Evolutionary conservation across 2,888 invertebrate genomes (phyloP).

Genomic region (Protophormia terraenovae): DNA sequence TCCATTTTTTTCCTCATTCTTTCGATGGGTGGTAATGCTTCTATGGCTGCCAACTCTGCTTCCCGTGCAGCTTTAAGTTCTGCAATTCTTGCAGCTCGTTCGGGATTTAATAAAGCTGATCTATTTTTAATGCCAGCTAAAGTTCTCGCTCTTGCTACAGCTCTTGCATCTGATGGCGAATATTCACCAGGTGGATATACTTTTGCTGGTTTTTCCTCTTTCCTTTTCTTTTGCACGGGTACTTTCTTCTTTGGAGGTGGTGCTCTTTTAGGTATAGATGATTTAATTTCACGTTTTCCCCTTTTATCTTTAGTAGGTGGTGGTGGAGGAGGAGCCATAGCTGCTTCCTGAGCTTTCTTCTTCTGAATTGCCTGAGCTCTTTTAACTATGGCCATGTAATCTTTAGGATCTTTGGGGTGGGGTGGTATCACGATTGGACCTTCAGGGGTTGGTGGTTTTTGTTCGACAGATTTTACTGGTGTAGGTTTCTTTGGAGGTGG

Average conservation of each 20-base stretch:
- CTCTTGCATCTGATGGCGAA: slow-evolving; percentile 39
- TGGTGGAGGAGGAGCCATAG: background rate
- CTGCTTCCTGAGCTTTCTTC: background rate
- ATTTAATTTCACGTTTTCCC: slow-evolving; percentile 5
- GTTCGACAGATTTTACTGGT: background rate
- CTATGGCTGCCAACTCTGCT: slow-evolving; percentile 52
- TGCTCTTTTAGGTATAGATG: slow-evolving; percentile 14
- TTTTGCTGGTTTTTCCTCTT: background rate
- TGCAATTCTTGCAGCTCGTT: slow-evolving; percentile 34
- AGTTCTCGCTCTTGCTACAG: slow-evolving; percentile 46
- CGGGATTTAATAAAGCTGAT: slow-evolving; percentile 38
- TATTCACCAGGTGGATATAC: slow-evolving; percentile 49
- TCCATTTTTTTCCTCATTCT: slow-evolving; percentile 48
- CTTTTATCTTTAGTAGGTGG: background rate
- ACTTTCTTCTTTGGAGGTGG: background rate
- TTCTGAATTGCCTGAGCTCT: slow-evolving; percentile 48
- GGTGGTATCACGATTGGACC: slow-evolving; percentile 12
- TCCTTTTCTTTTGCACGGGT: background rate
- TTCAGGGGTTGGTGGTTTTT: background rate
- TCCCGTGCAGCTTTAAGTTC: slow-evolving; percentile 34
- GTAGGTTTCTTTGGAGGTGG: background rate
- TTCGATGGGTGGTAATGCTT: slow-evolving; percentile 43
- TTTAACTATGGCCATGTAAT: slow-evolving; percentile 37
- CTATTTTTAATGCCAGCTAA: slow-evolving; percentile 52
- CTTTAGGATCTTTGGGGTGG: slow-evolving; percentile 43